Conservation (phyloP, 2,797 vertebrate species). For the Adelosebastes latens region DNA sequence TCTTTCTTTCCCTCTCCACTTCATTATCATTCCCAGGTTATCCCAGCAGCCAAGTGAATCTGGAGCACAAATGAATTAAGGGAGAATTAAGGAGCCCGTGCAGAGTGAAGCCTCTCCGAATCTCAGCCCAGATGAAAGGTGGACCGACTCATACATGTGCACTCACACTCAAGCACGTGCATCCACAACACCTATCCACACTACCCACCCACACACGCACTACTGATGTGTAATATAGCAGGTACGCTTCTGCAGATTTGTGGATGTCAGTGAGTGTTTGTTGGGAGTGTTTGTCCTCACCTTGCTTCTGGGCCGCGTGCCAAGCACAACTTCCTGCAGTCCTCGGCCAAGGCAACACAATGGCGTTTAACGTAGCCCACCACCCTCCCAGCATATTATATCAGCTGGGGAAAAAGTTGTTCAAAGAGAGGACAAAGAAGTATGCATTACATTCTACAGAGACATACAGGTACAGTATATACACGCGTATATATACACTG, state of each 20-base stretch:
- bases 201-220: constrained; percentile 3
- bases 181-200: constrained; percentile 19
- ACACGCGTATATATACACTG: too few species aligned
- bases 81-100: constrained; percentile 93
- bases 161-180: constrained; percentile 36
- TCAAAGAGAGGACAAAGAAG: constrained; percentile 63
- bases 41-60: constrained; percentile 91
- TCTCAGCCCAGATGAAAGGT: constrained; percentile 93
- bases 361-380: constrained; percentile 44
- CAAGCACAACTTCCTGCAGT: constrained; percentile 65
- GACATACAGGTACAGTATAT: constrained; percentile 15
- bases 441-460: not conserved
- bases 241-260: constrained; percentile 29
- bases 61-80: constrained; percentile 97
- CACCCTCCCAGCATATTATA: constrained; percentile 51
- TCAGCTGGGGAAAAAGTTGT: constrained; percentile 46
- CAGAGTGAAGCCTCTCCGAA: constrained; percentile 93
- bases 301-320: constrained; percentile 71
- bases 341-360: constrained; percentile 54
- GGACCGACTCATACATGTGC: constrained; percentile 45
- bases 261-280: constrained; percentile 52
- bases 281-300: constrained; percentile 70
- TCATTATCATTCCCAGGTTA: constrained; percentile 96
- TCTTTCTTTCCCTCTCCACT: constrained; percentile 58
- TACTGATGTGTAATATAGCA: not conserved